A percentile compares a stretch with the other conserved stretches of the same genome.
These are phyloP conservation scores for Sorex araneus DNA, from an alignment of 2,113 vertebrate genomes.

Conservation along the genomic window DNA sequence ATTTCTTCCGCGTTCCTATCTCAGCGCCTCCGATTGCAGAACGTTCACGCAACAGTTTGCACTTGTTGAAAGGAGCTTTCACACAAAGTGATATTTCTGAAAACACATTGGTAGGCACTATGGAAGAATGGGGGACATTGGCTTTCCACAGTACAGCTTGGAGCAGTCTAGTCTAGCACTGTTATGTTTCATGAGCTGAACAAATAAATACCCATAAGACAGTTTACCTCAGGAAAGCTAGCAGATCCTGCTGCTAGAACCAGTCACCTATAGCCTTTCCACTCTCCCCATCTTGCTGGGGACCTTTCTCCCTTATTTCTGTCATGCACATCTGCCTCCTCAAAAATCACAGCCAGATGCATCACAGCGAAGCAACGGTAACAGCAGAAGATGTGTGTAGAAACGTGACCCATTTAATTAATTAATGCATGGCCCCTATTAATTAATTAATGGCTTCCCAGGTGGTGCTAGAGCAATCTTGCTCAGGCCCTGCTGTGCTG, in stretches of 20 bases:
- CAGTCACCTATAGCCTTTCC: background rate
- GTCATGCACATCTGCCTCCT: background rate
- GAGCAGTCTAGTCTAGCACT: background rate
- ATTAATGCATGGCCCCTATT: too few species aligned
- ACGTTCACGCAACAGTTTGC: too few species aligned
- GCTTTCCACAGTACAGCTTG: background rate
- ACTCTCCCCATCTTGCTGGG: background rate
- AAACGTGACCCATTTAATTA: too few species aligned
- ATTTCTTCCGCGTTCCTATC: too few species aligned
- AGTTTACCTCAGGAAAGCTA: background rate
- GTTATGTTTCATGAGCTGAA: background rate
- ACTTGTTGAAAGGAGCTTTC: background rate
- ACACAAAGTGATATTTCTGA: background rate
- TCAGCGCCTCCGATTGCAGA: too few species aligned
- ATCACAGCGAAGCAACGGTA: background rate
- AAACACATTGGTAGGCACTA: background rate
- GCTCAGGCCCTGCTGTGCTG: too few species aligned
- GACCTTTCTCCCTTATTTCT: background rate
- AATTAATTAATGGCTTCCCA: too few species aligned
- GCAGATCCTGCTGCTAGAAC: fast-evolving
- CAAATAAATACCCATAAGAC: background rate
- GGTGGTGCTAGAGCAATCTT: too few species aligned
- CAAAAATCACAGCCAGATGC: background rate
- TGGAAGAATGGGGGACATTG: background rate
- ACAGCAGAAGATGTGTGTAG: background rate